Evolutionary conservation across 2,113 vertebrate genomes (phyloP).

Genomic region (Nesoenas mayeri): DNA sequence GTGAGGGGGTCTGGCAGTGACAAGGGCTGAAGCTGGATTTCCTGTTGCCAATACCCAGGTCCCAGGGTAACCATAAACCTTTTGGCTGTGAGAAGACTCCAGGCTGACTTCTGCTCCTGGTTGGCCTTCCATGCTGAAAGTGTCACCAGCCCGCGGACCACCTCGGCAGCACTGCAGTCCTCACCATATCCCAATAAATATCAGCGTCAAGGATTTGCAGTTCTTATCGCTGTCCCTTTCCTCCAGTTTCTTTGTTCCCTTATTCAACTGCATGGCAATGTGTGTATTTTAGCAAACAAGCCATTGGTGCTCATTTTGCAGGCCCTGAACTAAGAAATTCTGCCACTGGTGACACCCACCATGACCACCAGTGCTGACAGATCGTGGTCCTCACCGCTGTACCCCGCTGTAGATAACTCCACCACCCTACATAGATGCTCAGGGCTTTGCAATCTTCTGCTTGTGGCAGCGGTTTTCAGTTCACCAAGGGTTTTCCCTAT

Average conservation of each 20-base stretch:
- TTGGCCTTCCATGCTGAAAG: not conserved
- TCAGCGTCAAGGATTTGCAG: not conserved
- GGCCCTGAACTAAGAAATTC: not conserved
- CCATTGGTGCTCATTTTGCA: rapidly evolving
- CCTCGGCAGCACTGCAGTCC: not conserved
- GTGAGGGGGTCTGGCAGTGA: not conserved
- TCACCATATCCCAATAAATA: not conserved
- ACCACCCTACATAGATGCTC: not conserved
- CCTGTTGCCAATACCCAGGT: not conserved
- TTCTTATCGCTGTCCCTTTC: not conserved
- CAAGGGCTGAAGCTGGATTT: not conserved
- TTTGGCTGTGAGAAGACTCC: not conserved
- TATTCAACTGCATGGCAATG: not conserved
- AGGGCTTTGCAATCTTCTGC: not conserved
- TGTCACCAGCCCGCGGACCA: not conserved
- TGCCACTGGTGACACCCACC: rapidly evolving
- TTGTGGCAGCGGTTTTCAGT: not conserved
- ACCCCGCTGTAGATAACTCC: rapidly evolving
- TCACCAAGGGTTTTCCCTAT: not conserved
- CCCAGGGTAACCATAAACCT: not conserved
- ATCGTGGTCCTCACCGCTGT: not conserved
- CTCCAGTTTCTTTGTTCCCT: not conserved
- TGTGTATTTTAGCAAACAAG: not conserved
- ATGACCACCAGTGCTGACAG: rapidly evolving
- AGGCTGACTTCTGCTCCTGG: not conserved